Base-by-base conservation (phyloP, 2,113 vertebrate genomes). In the Chaetura pelagica region DNA sequence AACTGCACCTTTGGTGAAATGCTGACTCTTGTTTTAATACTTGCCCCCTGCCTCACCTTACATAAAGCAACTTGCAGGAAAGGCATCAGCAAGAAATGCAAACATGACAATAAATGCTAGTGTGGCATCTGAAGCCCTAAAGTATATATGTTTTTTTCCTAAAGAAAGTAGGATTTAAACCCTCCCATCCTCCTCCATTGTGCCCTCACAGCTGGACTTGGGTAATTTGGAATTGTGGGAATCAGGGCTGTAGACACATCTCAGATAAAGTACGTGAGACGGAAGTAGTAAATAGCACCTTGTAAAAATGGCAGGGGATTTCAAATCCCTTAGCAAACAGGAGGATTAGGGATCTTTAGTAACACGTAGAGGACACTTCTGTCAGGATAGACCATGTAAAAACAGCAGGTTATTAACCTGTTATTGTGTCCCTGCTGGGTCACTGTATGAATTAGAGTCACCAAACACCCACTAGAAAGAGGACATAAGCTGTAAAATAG, bases 11-110 rank as follows among this genome's bases (percentile, higher is more conserved):
- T 86, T 74, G 27, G 29, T 72, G 29, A 93, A 85, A 80, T 0
- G 1, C 44, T 90, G 82, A 81, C 22, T 86, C 26, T 57, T 69
- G 7, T 27, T 92, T 69, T 18, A 42, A 67, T 57, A 84, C 10
- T 40, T 69, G 15, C 18, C 23, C 22, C 7, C 24, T 13, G 0
- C 12, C 29, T 21, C 0, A 0, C 15, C 77, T 77, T 44, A 48
- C 27, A 44, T 32, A 90, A 80, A 91, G 12, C 13, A 93, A 51
- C 46, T 63, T 9, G 2, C 32, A 88, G 40, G 20, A 87, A 94
- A 89, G 27, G 15, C 62, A 75, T 61, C 57, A 72, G 22, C 17
- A 88, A 80, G 35, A 73, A 84, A 81, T 29, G 74, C 54, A 88
- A 22, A 77, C 19, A 42, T 17, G 13, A 76, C 4, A 9, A 62